phyloP scores from a whole-genome alignment of 2,113 vertebrate genomes.

The Emydura subglobosa region DNA sequence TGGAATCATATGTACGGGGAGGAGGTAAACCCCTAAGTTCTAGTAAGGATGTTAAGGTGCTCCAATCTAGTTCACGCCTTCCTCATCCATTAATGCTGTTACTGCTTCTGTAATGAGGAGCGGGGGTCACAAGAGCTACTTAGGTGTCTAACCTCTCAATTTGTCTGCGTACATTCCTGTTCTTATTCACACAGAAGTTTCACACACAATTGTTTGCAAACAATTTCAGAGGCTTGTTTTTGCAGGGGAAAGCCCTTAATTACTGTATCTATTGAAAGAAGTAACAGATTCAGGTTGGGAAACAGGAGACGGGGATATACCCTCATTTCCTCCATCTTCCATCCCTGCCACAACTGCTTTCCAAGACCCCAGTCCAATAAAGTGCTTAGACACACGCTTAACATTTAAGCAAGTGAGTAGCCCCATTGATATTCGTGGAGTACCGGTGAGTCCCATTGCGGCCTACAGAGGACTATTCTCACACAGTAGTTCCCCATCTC shows the following conservation, averaged over 20 bases:
- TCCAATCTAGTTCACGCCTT: background rate
- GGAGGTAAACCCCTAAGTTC: background rate
- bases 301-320: background rate
- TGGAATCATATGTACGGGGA: background rate
- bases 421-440: background rate
- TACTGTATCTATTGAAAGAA: background rate
- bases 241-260: background rate
- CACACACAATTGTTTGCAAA: too few relatives aligned
- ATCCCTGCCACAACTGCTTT: background rate
- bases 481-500: background rate
- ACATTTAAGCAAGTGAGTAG: background rate
- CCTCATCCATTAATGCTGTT: background rate
- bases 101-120: background rate
- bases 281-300: background rate
- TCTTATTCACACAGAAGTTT: background rate
- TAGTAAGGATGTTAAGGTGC: background rate
- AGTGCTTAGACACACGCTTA: background rate
- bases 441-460: background rate
- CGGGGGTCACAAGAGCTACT: background rate
- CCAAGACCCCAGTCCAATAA: background rate
- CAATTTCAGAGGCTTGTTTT: background rate
- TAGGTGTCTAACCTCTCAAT: background rate
- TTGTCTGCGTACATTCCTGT: background rate
- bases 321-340: background rate
- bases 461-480: background rate